These are phyloP conservation scores for Carettochelys insculpta DNA, from an alignment of 2,113 vertebrate species.

Conservation along the genomic window DNA sequence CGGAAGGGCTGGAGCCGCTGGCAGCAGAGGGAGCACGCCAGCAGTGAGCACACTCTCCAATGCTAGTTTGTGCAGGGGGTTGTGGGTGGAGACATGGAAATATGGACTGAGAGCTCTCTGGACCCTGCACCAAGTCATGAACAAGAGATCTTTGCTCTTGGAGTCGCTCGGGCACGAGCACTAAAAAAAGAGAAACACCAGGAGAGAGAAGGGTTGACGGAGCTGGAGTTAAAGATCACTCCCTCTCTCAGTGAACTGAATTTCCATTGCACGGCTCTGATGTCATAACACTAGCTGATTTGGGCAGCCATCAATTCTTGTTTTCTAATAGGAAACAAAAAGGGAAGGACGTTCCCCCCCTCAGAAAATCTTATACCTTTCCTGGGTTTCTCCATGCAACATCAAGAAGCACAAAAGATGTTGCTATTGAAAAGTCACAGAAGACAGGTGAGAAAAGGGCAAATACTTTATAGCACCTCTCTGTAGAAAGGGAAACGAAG, in stretches of 20 bases:
- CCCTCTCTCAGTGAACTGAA: accelerated
- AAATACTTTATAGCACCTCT: no score
- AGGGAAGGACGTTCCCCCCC: no score
- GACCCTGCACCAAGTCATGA: no score
- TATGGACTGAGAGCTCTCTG: not conserved
- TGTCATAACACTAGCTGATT: not conserved
- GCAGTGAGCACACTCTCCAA: not conserved
- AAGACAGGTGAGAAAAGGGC: no score
- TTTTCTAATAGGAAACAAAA: not conserved
- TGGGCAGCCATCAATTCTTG: not conserved
- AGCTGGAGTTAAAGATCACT: accelerated
- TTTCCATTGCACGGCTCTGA: not conserved
- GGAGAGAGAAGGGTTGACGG: not conserved
- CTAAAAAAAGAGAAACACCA: not conserved
- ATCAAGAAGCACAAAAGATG: not conserved
- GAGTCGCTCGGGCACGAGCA: not conserved
- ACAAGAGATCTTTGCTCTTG: accelerated
- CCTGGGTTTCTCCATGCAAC: not conserved
- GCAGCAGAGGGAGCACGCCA: not conserved
- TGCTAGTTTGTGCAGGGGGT: not conserved
- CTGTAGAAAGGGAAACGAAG: no score
- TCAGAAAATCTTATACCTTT: no score
- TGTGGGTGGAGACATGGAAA: not conserved
- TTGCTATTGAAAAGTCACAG: no score
- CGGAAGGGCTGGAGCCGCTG: not conserved